Evolutionary conservation across 1,140 invertebrate genomes (phyloP).

Genomic region (Phortica variegata): DNA sequence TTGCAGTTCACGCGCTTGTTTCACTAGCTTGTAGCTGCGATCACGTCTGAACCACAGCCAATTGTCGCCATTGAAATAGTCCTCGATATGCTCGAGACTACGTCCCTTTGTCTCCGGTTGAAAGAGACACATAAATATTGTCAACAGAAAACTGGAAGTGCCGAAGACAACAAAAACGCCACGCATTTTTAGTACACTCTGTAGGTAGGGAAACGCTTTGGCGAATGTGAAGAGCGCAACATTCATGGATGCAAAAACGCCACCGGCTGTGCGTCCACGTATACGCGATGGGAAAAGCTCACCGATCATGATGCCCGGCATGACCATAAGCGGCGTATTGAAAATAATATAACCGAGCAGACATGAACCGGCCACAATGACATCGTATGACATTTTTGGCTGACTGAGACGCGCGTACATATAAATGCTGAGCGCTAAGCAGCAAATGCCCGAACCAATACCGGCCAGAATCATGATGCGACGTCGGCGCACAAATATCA

Average conservation of each 20-base stretch:
- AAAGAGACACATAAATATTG: conserved; percentile 69
- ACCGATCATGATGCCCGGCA: conserved; percentile 70
- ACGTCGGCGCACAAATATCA: conserved; percentile 66
- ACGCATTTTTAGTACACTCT: conserved; percentile 61
- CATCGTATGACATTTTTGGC: conserved; percentile 49
- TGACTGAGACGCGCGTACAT: conserved; percentile 56
- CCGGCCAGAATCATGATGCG: conserved; percentile 66
- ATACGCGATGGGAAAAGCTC: conserved; percentile 70
- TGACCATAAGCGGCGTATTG: conserved; percentile 72
- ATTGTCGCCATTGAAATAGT: conserved; percentile 70
- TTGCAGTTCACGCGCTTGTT: too few species aligned
- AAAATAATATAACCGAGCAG: conserved; percentile 67
- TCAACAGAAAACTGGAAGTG: conserved; percentile 64
- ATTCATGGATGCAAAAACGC: conserved; percentile 71
- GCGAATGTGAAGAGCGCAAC: conserved; percentile 69
- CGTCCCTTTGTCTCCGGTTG: conserved; percentile 83
- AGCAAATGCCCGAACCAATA: conserved; percentile 64
- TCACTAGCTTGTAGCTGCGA: conserved; percentile 42
- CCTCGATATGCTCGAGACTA: conserved; percentile 76
- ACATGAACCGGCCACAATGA: conserved; percentile 59
- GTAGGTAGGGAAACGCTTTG: conserved; percentile 69
- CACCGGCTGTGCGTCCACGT: conserved; percentile 66
- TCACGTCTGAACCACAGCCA: conserved; percentile 62
- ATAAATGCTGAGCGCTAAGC: conserved; percentile 62
- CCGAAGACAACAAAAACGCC: conserved; percentile 73